phyloP scores from a whole-genome alignment of 2,797 vertebrate species.

The Rhodeus uyekii region DNA sequence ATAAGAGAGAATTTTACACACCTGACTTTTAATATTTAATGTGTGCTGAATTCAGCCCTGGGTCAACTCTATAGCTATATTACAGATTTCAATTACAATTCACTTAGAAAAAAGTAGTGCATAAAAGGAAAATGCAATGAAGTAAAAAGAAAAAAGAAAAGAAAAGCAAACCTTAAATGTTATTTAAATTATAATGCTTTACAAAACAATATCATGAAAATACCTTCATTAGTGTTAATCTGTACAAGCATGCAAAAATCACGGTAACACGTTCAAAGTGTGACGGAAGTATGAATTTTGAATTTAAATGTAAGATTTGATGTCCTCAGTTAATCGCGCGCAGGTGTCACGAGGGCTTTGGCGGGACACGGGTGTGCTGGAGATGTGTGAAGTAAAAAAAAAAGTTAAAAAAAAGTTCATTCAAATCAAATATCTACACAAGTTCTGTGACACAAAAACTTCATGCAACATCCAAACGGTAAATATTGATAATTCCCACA shows the following conservation, averaged over 20 bases:
- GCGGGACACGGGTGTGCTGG: conserved; percentile 58
- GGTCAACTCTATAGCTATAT: background rate
- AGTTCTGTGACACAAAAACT: background rate
- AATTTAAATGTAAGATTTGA: background rate
- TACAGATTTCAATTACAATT: background rate
- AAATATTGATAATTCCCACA: background rate
- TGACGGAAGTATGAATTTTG: background rate
- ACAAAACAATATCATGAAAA: background rate
- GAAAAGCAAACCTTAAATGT: background rate
- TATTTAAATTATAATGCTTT: background rate
- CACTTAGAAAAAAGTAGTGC: background rate
- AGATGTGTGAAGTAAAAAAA: conserved; percentile 79
- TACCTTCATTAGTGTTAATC: background rate
- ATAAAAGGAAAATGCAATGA: background rate
- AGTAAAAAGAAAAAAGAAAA: background rate
- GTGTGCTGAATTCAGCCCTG: background rate
- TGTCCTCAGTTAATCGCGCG: conserved; percentile 62
- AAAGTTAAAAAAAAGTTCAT: conserved; percentile 92
- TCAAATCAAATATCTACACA: conserved; percentile 88
- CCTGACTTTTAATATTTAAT: background rate
- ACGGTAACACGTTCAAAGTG: background rate
- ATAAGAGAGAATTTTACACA: background rate
- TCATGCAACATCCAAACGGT: background rate
- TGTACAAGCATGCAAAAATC: background rate
- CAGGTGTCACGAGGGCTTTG: conserved; percentile 65